phyloP scores from a whole-genome alignment of 2,797 vertebrate species.

The Naso thynnoides region DNA sequence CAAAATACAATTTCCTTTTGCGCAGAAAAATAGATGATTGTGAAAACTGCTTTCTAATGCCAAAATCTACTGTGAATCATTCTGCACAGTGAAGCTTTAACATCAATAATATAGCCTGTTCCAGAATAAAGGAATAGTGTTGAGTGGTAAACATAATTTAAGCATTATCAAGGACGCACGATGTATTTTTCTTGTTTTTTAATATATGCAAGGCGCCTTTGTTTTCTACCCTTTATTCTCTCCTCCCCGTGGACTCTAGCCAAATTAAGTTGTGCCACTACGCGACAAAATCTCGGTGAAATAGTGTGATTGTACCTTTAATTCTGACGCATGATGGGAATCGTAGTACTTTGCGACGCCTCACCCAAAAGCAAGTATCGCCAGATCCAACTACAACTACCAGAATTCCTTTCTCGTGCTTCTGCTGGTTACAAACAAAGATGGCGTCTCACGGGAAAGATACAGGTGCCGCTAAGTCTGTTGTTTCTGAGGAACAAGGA shows the following conservation, averaged over 20 bases:
- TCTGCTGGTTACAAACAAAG: slow-evolving; percentile 53
- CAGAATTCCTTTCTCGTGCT: slow-evolving; percentile 44
- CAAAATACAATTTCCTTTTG: too few relatives aligned
- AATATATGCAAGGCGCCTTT: not conserved
- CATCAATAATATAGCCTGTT: too few relatives aligned
- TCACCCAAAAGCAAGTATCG: rapidly evolving
- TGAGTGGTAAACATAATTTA: too few relatives aligned
- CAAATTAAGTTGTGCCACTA: not conserved
- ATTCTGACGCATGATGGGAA: slow-evolving; percentile 53
- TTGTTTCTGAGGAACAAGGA: slow-evolving; percentile 41
- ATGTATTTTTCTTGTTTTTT: not conserved
- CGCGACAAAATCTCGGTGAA: not conserved
- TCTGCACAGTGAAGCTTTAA: too few relatives aligned
- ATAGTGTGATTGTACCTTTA: slow-evolving; percentile 27
- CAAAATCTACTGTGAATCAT: too few relatives aligned
- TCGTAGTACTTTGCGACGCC: slow-evolving; percentile 12
- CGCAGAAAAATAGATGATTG: too few relatives aligned
- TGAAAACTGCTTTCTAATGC: too few relatives aligned
- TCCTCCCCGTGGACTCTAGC: not conserved
- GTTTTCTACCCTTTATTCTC: not conserved
- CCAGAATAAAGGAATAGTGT: too few relatives aligned
- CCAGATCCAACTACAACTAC: slow-evolving; percentile 76
- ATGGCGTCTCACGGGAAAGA: slow-evolving; percentile 80
- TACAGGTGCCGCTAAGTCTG: not conserved
- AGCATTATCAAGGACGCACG: not conserved